Conservation (phyloP, 2,113 vertebrate species). For the Procavia capensis region DNA sequence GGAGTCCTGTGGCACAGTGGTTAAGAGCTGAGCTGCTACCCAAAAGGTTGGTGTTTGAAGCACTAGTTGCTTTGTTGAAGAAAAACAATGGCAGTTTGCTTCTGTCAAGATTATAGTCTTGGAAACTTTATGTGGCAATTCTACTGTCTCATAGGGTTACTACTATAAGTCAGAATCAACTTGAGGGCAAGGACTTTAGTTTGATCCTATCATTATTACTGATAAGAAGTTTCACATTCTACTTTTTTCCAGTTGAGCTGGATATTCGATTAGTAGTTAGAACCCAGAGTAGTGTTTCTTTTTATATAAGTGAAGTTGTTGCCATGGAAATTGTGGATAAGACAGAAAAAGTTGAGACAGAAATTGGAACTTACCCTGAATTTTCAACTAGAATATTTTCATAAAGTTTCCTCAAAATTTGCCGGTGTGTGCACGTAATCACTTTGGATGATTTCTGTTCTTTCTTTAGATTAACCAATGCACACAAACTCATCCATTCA, state of each 20-base stretch:
- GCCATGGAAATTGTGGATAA: conserved; percentile 73
- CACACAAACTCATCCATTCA: conserved; percentile 56
- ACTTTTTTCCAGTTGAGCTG: conserved; percentile 3
- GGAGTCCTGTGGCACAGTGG: no score
- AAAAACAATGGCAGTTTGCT: background rate
- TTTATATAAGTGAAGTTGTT: conserved; percentile 66
- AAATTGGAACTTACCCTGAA: conserved; percentile 71
- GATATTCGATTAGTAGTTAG: conserved; percentile 56
- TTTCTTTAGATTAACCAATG: conserved; percentile 64
- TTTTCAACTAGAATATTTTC: conserved; percentile 78
- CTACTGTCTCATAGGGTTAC: background rate
- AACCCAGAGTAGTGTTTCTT: conserved; percentile 58
- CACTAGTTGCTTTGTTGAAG: background rate
- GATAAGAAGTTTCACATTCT: background rate
- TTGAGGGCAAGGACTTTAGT: background rate
- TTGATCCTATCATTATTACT: background rate
- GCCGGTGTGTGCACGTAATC: conserved; percentile 47
- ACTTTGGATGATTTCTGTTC: conserved; percentile 67
- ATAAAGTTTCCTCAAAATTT: conserved; percentile 73
- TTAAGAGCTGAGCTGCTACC: background rate
- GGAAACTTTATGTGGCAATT: background rate
- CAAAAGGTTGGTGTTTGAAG: background rate
- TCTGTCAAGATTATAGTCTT: background rate
- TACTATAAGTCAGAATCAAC: background rate
- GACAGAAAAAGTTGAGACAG: conserved; percentile 57